phyloP scores from a whole-genome alignment of 1,140 invertebrate species.

The Colletes gigas region DNA sequence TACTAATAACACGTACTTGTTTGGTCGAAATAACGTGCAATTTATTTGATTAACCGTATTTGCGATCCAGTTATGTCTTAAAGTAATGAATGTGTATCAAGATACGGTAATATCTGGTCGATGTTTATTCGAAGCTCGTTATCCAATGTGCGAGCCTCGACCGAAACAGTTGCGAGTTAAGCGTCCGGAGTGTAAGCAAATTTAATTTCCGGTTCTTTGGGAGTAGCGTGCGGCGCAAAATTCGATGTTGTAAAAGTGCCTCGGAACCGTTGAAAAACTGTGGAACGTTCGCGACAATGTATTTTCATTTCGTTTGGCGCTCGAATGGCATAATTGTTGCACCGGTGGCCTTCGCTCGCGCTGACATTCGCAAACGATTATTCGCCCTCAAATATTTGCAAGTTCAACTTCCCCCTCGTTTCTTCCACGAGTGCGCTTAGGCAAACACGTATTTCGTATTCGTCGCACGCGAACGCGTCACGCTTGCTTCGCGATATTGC shows the following conservation, averaged over 20 bases:
- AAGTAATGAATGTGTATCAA: no score
- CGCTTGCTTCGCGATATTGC: not conserved
- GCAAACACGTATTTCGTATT: slow-evolving; percentile 22
- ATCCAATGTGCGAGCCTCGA: no score
- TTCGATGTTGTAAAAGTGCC: no score
- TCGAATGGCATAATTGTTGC: not conserved
- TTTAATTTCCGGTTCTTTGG: not conserved
- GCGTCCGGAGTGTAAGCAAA: not conserved
- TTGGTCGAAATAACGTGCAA: no score
- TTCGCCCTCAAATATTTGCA: slow-evolving; percentile 33
- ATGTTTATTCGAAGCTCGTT: no score
- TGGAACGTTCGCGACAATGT: not conserved
- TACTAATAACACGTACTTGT: no score
- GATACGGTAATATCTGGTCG: no score
- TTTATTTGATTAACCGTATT: no score
- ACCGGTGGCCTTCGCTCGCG: not conserved
- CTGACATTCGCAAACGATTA: slow-evolving; percentile 28
- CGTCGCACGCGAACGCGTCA: slow-evolving; percentile 4
- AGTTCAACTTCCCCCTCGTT: not conserved
- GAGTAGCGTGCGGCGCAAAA: no score
- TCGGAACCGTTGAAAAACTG: not conserved
- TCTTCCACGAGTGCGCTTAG: slow-evolving; percentile 18
- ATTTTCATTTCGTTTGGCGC: not conserved
- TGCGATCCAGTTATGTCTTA: no score
- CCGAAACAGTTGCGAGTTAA: no score